Evolutionary conservation across 2,888 invertebrate genomes (phyloP).

Genomic region (Plutella xylostella): DNA sequence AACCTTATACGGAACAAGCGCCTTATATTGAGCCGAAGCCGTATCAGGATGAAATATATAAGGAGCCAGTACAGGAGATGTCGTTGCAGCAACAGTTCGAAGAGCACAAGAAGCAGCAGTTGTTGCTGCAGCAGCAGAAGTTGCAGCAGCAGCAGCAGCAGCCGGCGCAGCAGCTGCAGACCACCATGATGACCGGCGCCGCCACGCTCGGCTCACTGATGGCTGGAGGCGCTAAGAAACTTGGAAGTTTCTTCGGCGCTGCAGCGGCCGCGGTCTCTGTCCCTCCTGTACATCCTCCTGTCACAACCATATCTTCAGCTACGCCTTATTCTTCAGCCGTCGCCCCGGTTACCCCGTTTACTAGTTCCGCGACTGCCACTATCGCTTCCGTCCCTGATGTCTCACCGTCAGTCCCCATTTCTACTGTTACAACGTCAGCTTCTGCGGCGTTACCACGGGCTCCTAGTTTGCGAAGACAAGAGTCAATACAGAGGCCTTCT

Average conservation of each 20-base stretch:
- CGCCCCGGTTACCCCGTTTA: slow-evolving; percentile 42
- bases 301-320: slow-evolving; percentile 26
- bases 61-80: slow-evolving; percentile 27
- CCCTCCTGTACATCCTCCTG: slow-evolving; percentile 31
- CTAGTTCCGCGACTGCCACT: slow-evolving; percentile 39
- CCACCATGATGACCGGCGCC: slow-evolving; percentile 54
- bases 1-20: too few species aligned
- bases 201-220: slow-evolving; percentile 61
- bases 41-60: slow-evolving; percentile 24
- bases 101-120: slow-evolving; percentile 28
- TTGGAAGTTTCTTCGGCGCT: slow-evolving; percentile 61
- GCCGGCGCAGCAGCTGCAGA: slow-evolving; percentile 51
- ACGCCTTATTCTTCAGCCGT: slow-evolving; percentile 31
- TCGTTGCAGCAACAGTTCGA: slow-evolving; percentile 26
- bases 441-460: slow-evolving; percentile 48
- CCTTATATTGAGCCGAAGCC: too few species aligned
- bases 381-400: slow-evolving; percentile 55
- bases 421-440: slow-evolving; percentile 43
- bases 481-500: slow-evolving; percentile 62
- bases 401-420: slow-evolving; percentile 41
- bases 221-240: slow-evolving; percentile 62
- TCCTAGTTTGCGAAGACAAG: slow-evolving; percentile 57
- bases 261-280: slow-evolving; percentile 57
- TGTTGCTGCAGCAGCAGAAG: slow-evolving; percentile 36
- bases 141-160: slow-evolving; percentile 44